A percentile compares a stretch with the other conserved stretches of the same genome.
Evolutionary conservation across 2,888 invertebrate species (phyloP).

Genomic region (Notocelia uddmanniana): DNA sequence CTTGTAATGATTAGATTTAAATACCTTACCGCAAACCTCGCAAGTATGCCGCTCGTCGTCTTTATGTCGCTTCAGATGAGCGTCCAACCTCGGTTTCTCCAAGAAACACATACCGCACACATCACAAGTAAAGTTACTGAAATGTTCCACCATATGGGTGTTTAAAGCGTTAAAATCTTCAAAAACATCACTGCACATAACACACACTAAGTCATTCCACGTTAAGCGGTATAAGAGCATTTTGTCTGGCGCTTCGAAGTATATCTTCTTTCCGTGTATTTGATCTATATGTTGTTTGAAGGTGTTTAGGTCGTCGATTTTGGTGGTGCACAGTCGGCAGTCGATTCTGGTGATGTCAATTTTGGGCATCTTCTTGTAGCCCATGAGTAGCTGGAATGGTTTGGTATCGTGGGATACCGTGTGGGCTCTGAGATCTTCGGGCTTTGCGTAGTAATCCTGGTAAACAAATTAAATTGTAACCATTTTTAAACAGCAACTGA

Average conservation of each 20-base stretch:
- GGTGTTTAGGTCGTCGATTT: conserved; percentile 69
- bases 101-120: conserved; percentile 80
- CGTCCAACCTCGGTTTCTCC: conserved; percentile 78
- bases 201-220: conserved; percentile 78
- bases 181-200: conserved; percentile 77
- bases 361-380: conserved; percentile 79
- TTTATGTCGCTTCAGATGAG: conserved; percentile 77
- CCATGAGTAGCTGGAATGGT: conserved; percentile 76
- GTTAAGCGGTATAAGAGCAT: conserved; percentile 72
- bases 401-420: conserved; percentile 76
- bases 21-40: conserved; percentile 79
- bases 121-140: conserved; percentile 78
- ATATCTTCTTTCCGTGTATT: conserved; percentile 75
- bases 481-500: too few relatives aligned
- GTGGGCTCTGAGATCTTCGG: conserved; percentile 77
- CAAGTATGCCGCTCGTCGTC: conserved; percentile 84
- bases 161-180: conserved; percentile 77
- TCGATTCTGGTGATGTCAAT: conserved; percentile 78
- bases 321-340: conserved; percentile 69
- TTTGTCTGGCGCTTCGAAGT: conserved; percentile 77
- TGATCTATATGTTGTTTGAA: conserved; percentile 77
- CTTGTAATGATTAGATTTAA: conserved; percentile 78
- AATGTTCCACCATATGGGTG: conserved; percentile 79
- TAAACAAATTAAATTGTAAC: background rate
- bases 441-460: conserved; percentile 74